Percentiles rank a stretch among this genome's conserved stretches.
These are phyloP conservation scores for Ptychobarbus kaznakovi DNA, from an alignment of 2,797 vertebrate species.

Conservation along the genomic window DNA sequence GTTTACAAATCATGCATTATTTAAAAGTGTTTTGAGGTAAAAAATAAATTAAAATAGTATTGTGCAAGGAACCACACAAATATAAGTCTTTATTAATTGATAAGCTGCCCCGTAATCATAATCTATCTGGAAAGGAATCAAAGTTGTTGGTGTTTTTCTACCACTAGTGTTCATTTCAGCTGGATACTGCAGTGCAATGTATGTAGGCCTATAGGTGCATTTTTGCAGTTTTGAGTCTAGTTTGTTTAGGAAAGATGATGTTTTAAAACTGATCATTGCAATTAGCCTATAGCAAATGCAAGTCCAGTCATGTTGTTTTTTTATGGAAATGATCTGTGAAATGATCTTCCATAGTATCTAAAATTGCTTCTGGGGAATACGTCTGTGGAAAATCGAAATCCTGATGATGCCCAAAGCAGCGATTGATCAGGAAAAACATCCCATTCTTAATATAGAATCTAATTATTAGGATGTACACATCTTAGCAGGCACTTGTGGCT, in stretches of 20 bases:
- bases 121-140: not conserved
- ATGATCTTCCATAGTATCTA: not conserved
- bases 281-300: not conserved
- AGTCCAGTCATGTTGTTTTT: not conserved
- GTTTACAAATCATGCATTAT: not conserved
- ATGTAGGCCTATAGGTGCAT: not conserved
- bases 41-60: not conserved
- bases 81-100: not conserved
- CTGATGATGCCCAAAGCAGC: not conserved
- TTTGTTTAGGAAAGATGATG: not conserved
- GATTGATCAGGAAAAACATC: slow-evolving; percentile 26
- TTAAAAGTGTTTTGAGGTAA: not conserved
- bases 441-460: slow-evolving; percentile 38
- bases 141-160: not conserved
- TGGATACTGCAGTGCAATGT: not conserved
- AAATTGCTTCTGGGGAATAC: not conserved
- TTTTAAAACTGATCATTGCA: not conserved
- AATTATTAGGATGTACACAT: slow-evolving; percentile 40
- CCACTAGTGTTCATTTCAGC: not conserved
- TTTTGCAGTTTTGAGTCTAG: not conserved
- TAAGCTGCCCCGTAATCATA: not conserved
- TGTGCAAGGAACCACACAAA: not conserved
- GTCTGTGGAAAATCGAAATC: not conserved
- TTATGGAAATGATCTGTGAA: not conserved
- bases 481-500: slow-evolving; percentile 31